Base-by-base conservation (phyloP, 2,797 vertebrate genomes). In the Leontopithecus rosalia region DNA sequence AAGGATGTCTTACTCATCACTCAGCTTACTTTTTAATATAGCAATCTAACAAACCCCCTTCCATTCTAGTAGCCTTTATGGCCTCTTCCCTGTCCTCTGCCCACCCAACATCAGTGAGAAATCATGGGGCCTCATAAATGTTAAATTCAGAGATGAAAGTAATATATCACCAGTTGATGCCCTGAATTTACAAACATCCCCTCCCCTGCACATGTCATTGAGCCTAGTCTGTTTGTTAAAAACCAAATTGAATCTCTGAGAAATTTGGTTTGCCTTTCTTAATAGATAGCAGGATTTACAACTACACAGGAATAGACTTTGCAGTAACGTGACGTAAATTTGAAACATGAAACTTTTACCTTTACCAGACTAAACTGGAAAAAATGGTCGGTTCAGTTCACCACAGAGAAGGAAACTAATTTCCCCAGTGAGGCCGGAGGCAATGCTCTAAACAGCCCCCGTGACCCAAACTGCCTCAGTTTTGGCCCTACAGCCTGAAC, bases 311-410 rank as follows among this genome's bases (percentile, higher is more conserved):
- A 90, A 57, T 67, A 43, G 43, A 95, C 43, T 55, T 86, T 80
- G 46, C 33, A 89, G 20, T 89, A 75, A 11, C 75, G 91, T 89
- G 30, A 93, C 87, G n/a, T 87, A 87, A 94, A 94, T 93, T 90
- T 89, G 41, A 17, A 92, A 87, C 57, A 67, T 50, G 81, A 95
- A 94, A 88, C 30, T 46, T 94, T 28, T 61, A 52, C 36, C 36
- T 96, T 96, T 92, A 93, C n/a, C 41, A 94, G 88, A 95, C 26
- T 55, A 80, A 97, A 83, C 33, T 92, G 88, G 90, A 89, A 96
- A 95, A 77, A 88, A 79, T 41, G 85, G 50, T 86, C 3, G 5
- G 20, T 83, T 91, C 17, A 73, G 79, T 89, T 95, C 14, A 82
- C 46, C 77, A 92, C 81, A 95, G 55, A 83, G 57, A 79, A 70